Base-by-base conservation (phyloP, 2,888 invertebrate genomes). In the Emesis castigata region DNA sequence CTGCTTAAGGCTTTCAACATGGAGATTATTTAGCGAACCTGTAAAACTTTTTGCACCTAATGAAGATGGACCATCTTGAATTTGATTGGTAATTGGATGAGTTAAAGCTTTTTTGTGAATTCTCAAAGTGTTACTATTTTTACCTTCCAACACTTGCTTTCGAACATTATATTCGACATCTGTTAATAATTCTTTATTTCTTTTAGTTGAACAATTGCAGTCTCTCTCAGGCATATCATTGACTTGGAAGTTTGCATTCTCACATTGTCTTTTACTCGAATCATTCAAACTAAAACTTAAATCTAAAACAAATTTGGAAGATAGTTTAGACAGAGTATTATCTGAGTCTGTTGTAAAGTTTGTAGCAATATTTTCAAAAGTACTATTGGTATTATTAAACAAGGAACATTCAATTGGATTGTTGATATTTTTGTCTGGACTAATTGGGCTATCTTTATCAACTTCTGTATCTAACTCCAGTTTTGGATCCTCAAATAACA, bases 21-120 rank as follows among this genome's bases (percentile, higher is more conserved):
- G 92, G 69, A 95, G 90, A 80, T 95, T 92, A 81, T 93, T 93
- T 0, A 95, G 90, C n/a, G 95, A 95, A 1, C 95, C 95, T 7
- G 95, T 90, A 86, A 94, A 92, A 90, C 94, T 93, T 90, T 95
- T 93, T 9, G 92, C 88, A 80, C 90, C 91, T 1, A 94, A 87
- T 3, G 94, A 94, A 9, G 91, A 83, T 6, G 91, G 92, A 1
- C 91, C 92, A 85, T 92, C 91, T 62, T 90, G 88, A 74, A 90
- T 77, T 68, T 87, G 82, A 16, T 90, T 75, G 73, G 87, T 79
- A 48, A 90, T 87, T 48, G 90, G 85, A 76, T 90, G 89, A 14
- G 86, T 79, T 7, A 87, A 70, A 3, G 82, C 75, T 72, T 89
- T 86, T 74, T 90, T 89, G 26, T 90, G 88, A 64, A 89, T 80